These are phyloP conservation scores for Calosoma granatense DNA, from an alignment of 1,140 invertebrate species.

Conservation along the genomic window DNA sequence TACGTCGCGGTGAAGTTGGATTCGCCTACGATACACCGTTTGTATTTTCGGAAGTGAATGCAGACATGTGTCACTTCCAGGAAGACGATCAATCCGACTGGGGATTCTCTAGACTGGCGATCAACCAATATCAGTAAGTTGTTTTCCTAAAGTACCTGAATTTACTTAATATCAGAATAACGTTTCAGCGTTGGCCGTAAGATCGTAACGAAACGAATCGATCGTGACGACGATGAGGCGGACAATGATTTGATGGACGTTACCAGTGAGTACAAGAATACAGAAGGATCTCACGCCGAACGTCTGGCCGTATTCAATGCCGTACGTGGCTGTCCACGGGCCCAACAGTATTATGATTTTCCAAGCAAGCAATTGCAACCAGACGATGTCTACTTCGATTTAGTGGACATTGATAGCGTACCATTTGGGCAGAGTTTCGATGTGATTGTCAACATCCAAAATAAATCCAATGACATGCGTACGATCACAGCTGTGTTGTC, in stretches of 20 bases:
- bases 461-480: slow-evolving; percentile 51
- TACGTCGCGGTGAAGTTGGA: slow-evolving; percentile 62
- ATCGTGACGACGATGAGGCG: slow-evolving; percentile 47
- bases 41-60: slow-evolving; percentile 69
- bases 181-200: slow-evolving; percentile 50
- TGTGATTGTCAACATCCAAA: slow-evolving; percentile 53
- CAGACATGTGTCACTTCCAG: slow-evolving; percentile 60
- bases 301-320: slow-evolving; percentile 53
- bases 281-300: slow-evolving; percentile 53
- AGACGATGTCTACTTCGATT: slow-evolving; percentile 54
- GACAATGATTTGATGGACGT: slow-evolving; percentile 57
- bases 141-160: not conserved
- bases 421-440: slow-evolving; percentile 55
- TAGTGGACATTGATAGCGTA: slow-evolving; percentile 55
- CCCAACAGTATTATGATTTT: slow-evolving; percentile 49
- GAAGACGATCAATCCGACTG: slow-evolving; percentile 52
- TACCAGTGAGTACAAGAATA: slow-evolving; percentile 57
- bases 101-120: slow-evolving; percentile 49
- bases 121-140: slow-evolving; percentile 54
- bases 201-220: slow-evolving; percentile 62
- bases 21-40: slow-evolving; percentile 65
- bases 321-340: slow-evolving; percentile 44
- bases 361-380: slow-evolving; percentile 20
- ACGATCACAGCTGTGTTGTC: slow-evolving; percentile 51
- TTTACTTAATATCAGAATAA: slow-evolving; percentile 4